These are phyloP conservation scores for Dorcus hopei DNA, from an alignment of 2,888 invertebrate species.

Conservation along the genomic window DNA sequence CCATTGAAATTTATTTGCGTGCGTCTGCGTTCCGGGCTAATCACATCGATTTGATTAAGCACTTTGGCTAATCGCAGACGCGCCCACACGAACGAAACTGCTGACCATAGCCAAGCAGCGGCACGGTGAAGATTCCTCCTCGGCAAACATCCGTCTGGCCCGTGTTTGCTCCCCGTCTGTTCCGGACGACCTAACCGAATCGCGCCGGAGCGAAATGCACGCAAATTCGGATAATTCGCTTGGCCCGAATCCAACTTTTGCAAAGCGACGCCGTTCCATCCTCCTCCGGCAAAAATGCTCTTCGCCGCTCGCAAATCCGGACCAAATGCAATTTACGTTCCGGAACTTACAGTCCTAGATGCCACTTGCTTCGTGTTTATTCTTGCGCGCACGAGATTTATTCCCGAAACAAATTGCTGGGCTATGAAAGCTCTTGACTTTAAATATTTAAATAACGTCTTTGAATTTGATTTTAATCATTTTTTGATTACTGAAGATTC, in stretches of 20 bases:
- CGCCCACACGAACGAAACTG: conserved; percentile 2
- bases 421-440: no score
- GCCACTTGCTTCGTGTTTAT: no score
- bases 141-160: conserved; percentile 17
- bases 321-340: no score
- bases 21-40: background rate
- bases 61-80: conserved; percentile 13
- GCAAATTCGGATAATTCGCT: conserved; percentile 28
- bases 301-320: no score
- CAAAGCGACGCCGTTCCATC: background rate
- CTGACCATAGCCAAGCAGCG: conserved; percentile 14
- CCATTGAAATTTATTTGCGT: no score
- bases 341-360: no score
- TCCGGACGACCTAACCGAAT: conserved; percentile 2
- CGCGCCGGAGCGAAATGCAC: conserved; percentile 13
- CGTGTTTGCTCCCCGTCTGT: conserved; percentile 18
- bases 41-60: conserved; percentile 4
- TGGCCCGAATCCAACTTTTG: conserved; percentile 25
- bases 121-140: conserved; percentile 10
- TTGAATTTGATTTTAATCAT: no score
- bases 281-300: background rate
- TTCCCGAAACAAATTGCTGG: background rate
- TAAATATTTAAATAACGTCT: no score
- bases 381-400: conserved; percentile 3
- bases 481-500: no score